Base-by-base conservation (phyloP, 2,797 vertebrate species). In the Delichon dasypus region DNA sequence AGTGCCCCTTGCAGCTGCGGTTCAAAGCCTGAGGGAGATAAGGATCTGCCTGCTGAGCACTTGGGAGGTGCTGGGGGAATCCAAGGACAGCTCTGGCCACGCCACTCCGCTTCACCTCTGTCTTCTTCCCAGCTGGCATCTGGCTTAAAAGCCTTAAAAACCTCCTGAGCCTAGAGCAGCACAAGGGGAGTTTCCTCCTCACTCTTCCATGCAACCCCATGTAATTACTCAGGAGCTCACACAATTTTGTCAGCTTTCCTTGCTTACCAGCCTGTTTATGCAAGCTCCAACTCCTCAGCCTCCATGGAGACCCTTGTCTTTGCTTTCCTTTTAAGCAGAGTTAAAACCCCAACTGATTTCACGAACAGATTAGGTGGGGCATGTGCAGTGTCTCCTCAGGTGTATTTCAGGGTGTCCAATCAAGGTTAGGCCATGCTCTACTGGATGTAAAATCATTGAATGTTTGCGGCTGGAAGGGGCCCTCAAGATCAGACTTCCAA, bases 1-100 rank as follows among this genome's bases (percentile, higher is more conserved):
- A 85, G 38, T 89, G 67, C 84, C 61, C 83, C 84, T 93, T 73
- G 78, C 71, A 90, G 90, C 75, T 80, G 20, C 0, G 9, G 74
- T 80, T 94, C 90, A 87, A 85, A 89, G 81, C 36, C 2, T 25
- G 5, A 1, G 60, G 36, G 44, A 88, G 92, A 88, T 89, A 92
- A 84, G 38, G 53, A 92, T 95, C 89, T 68, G 80, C 78, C 7
- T 40, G 57, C 40, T 1, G 6, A 79, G 53, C 2, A 3, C 47
- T 76, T 55, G n/a, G 57, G 77, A 62, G 73, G 42, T 2, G 3
- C 70, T 66, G 62, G 36, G 70, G 53, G 70, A 58, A 95, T 66
- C 40, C 58, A 87, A 82, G 93, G 91, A 67, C 71, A 67, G n/a
- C 42, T 61, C 50, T 47, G 61, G 58, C 70, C 45, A 23, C 0